Evolutionary conservation across 2,888 invertebrate species (phyloP), one percentile per base, ranked within the genome.

Genomic region (Coleophora deauratella): DNA sequence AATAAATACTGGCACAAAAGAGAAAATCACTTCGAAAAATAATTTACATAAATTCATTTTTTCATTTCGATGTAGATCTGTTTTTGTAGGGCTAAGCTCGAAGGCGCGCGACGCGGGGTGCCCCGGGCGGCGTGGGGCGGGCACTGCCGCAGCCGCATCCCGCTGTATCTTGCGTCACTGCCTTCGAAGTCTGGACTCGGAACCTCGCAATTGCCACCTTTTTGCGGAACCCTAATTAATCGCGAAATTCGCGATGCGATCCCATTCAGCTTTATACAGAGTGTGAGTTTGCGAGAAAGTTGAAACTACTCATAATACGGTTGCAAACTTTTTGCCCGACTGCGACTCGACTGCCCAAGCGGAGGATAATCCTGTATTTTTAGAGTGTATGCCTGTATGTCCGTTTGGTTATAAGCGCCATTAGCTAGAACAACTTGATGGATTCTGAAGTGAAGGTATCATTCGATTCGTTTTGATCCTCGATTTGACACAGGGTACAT

Each of bases 181-280:
- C 65, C 59, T 54, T 6, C 6, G 21, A 21, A 21, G 21, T 21
- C 21, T 3, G 21, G 21, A 21, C 21, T 21, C 66, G 70, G 78
- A 75, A 76, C 74, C 76, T 66, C 70, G 72, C 21, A 21, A 21
- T 21, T 21, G 21, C 68, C 78, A 79, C 80, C 77, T 80, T 78
- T 77, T 80, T 76, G 68, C 57, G 76, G 76, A 66, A 68, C 74
- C 76, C 80, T 79, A 78, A 81, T 81, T 81, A 80, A 82, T 80
- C 74, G 74, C 70, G 65, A 64, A 62, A 64, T 62, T 72, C 71
- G 73, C 57, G 59, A 60, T 67, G 63, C 68, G 63, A 60, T 64
- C 54, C 6, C 21, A 21, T 21, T 21, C 6, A 21, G n/a, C n/a
- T 21, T 21, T 21, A 21, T 21, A 21, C 21, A 21, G 21, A 21